A percentile compares a stretch with the other conserved stretches of the same genome.
Evolutionary conservation across 2,113 vertebrate species (phyloP).

Genomic region (Rousettus leschenaultii): DNA sequence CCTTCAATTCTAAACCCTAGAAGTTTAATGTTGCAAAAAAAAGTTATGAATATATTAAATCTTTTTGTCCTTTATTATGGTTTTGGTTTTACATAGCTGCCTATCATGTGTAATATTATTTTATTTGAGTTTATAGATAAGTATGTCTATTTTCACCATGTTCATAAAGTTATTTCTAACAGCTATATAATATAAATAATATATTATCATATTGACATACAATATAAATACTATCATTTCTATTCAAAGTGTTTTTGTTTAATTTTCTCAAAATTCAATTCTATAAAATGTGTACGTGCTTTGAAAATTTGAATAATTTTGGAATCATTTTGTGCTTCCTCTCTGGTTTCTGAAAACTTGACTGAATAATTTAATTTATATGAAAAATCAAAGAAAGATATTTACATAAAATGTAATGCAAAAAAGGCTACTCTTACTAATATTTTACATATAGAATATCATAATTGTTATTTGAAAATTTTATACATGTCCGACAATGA

Average conservation of each 20-base stretch:
- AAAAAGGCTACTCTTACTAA: background rate
- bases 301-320: background rate
- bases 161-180: background rate
- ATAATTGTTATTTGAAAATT: background rate
- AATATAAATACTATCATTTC: background rate
- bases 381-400: background rate
- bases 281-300: background rate
- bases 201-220: background rate
- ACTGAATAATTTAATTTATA: background rate
- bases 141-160: background rate
- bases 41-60: background rate
- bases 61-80: background rate
- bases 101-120: background rate
- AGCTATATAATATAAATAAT: background rate
- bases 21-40: background rate
- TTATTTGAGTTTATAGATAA: background rate
- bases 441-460: background rate
- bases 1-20: background rate
- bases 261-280: background rate
- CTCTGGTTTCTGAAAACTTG: background rate
- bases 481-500: background rate
- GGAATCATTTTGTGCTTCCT: background rate
- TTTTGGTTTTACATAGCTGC: background rate
- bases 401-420: background rate
- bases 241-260: background rate